Base-by-base conservation (phyloP, 2,797 vertebrate genomes). In the Moxostoma hubbsi region DNA sequence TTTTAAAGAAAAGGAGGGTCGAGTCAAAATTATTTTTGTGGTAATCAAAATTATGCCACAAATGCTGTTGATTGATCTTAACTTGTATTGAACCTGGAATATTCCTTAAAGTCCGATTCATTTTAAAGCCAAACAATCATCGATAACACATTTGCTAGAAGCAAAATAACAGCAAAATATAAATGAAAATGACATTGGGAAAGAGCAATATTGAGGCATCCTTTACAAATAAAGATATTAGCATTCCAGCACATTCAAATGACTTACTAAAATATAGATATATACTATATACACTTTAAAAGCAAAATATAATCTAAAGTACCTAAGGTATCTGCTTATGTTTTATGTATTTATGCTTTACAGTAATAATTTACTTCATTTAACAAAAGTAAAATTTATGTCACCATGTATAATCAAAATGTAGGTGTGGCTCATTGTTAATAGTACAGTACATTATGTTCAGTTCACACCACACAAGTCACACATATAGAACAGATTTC, bases 211-310 rank as follows among this genome's bases (percentile, higher is more conserved):
- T 13, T 18, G 53, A 58, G 53, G 45, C 51, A 15, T 79, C 72
- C 67, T 18, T 68, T 58, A 77, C 46, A 72, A 67, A 81, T 70
- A 1, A 69, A 66, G 18, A 0, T 75, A 75, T 66, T 46, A 58
- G 24, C 67, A 80, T 77, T 68, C 54, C 58, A 49, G 51, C 62
- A 55, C 64, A 75, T 57, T 71, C 64, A 79, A 69, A 77, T 13
- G 46, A 73, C 62, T 75, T 83, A 79, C 55, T 83, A 83, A 83
- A 81, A 82, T 83, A 86, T 81, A 86, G 47, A 75, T 81, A 80
- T 80, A 73, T 81, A 73, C 13, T 80, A 82, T 84, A 81, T 86
- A 86, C 73, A 82, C 13, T 81, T 73, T 53, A 24, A 77, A 83
- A 78, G 51, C 18, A 70, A 81, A 85, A 80, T 83, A 77, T 73